These are phyloP conservation scores for Psilopsiagon aurifrons DNA, from an alignment of 2,113 vertebrate species.

Conservation along the genomic window DNA sequence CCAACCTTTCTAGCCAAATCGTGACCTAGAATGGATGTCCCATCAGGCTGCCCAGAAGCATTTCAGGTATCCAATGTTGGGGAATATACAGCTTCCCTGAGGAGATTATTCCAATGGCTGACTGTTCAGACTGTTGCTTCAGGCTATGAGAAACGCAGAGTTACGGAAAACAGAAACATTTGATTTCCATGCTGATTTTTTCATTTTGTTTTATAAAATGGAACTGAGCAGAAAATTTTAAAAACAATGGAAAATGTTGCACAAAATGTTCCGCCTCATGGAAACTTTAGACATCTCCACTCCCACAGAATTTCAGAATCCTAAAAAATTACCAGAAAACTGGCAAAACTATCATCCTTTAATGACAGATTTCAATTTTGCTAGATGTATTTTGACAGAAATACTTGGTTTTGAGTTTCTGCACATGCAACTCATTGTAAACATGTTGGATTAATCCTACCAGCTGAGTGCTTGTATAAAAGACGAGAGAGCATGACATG, in stretches of 20 bases:
- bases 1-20: background rate
- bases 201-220: background rate
- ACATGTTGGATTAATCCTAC: background rate
- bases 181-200: background rate
- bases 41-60: background rate
- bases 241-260: background rate
- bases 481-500: background rate
- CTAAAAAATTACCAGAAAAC: background rate
- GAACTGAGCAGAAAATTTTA: background rate
- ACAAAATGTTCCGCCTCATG: background rate
- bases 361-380: background rate
- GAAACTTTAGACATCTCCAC: background rate
- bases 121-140: background rate
- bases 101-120: background rate
- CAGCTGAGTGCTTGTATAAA: background rate
- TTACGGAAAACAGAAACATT: background rate
- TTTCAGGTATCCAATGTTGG: background rate
- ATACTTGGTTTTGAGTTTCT: background rate
- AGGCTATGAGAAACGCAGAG: background rate
- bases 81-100: background rate
- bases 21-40: background rate
- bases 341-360: background rate
- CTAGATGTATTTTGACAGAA: background rate
- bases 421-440: background rate
- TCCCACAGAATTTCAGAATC: background rate